Conservation (phyloP, 2,113 vertebrate species). For the Salvelinus fontinalis region DNA sequence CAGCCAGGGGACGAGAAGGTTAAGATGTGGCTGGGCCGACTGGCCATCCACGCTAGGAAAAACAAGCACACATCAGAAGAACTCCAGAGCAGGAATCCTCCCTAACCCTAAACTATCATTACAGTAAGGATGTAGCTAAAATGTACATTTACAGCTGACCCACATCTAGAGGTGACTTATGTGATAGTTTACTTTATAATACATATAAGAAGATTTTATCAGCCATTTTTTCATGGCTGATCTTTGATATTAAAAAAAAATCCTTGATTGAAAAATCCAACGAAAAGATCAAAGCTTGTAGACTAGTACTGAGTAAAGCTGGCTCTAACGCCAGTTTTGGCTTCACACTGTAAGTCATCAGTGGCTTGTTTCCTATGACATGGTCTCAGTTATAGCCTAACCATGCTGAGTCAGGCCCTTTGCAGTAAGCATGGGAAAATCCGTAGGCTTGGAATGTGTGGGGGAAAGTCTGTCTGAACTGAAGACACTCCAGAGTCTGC, state of each 20-base stretch:
- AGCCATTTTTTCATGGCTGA: too few relatives aligned
- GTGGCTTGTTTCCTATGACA: conserved; percentile 59
- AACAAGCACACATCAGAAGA: background rate
- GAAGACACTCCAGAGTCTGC: conserved; percentile 67
- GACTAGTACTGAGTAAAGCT: conserved; percentile 45
- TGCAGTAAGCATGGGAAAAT: conserved; percentile 72
- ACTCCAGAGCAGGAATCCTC: too few relatives aligned
- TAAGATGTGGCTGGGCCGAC: conserved; percentile 29
- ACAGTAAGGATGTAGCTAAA: too few relatives aligned
- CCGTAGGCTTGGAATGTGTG: conserved; percentile 64
- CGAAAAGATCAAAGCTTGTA: conserved; percentile 49
- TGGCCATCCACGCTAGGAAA: conserved; percentile 26
- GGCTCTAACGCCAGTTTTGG: conserved; percentile 48
- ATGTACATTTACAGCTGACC: too few relatives aligned
- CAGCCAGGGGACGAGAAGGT: conserved; percentile 49
- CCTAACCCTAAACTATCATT: too few relatives aligned
- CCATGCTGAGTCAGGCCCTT: conserved; percentile 60
- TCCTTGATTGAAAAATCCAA: conserved; percentile 62
- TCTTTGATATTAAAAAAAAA: too few relatives aligned
- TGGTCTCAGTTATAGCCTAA: conserved; percentile 54
- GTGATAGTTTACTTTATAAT: too few relatives aligned
- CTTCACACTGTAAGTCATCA: conserved; percentile 65
- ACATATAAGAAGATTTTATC: too few relatives aligned
- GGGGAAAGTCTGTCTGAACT: conserved; percentile 62
- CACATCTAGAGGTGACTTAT: too few relatives aligned